Conservation (phyloP, 2,113 vertebrate genomes). For the Neogobius melanostomus region DNA sequence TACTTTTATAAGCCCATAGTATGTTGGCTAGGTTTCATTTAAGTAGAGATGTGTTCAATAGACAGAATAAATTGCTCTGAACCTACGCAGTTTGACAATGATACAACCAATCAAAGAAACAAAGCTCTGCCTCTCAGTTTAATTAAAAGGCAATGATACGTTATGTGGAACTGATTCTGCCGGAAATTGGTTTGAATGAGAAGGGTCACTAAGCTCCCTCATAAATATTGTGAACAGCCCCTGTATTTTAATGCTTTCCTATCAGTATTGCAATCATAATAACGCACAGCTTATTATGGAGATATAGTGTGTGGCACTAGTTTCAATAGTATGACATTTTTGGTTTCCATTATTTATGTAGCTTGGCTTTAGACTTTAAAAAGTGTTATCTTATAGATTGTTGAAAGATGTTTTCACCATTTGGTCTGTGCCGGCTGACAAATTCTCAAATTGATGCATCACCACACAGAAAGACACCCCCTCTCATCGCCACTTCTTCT, state of each 20-base stretch:
- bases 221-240: neutral
- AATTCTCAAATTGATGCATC: constrained; percentile 49
- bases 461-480: constrained; percentile 41
- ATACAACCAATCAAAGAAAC: constrained; percentile 1
- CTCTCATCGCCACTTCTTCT: constrained; percentile 9
- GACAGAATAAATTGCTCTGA: neutral
- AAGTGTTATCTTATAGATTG: constrained; percentile 1
- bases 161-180: neutral
- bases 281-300: neutral
- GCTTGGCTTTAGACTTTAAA: constrained; percentile 22
- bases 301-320: neutral
- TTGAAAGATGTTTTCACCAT: constrained; percentile 5
- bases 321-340: neutral
- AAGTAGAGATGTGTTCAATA: constrained; percentile 1
- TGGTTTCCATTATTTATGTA: constrained; percentile 6
- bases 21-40: neutral
- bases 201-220: neutral
- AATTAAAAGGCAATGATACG: neutral
- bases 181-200: neutral
- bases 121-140: neutral
- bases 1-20: too few species aligned
- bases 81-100: neutral
- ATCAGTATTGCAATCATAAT: constrained; percentile 1
- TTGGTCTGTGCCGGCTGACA: constrained; percentile 16
- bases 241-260: neutral